A percentile compares a stretch with the other conserved stretches of the same genome.
Conservation (phyloP, 2,113 vertebrate species). For the Eptesicus fuscus region DNA sequence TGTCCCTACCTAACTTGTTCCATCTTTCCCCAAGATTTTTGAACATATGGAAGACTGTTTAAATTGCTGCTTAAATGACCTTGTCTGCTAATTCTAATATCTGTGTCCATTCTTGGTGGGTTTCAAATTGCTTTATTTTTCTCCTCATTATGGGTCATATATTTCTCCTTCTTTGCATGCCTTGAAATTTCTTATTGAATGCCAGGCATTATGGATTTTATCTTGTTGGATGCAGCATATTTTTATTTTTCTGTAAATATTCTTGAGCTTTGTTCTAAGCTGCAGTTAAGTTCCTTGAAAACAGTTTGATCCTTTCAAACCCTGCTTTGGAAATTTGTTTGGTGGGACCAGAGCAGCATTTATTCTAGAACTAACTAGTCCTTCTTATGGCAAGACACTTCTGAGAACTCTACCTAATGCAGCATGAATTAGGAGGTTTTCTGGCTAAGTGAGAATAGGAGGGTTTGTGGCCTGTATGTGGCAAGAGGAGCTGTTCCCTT, state of each 20-base stretch:
- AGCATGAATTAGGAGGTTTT: not conserved
- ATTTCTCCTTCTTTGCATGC: not conserved
- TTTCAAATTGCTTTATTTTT: not conserved
- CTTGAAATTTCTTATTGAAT: not conserved
- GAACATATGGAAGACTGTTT: not conserved
- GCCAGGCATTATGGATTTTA: not conserved
- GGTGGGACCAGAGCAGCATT: not conserved
- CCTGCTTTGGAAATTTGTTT: not conserved
- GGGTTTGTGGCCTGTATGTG: not conserved
- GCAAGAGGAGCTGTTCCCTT: not conserved
- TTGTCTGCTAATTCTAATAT: not conserved
- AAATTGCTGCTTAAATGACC: not conserved
- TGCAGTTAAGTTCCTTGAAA: not conserved
- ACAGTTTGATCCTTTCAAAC: not conserved
- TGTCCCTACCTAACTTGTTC: not conserved
- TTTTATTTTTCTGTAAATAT: not conserved
- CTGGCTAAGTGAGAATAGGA: not conserved
- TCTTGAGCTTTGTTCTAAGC: not conserved
- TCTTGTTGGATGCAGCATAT: not conserved
- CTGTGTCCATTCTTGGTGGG: not conserved
- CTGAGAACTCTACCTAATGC: not conserved
- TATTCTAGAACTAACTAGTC: not conserved
- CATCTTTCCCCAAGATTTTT: not conserved
- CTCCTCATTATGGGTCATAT: not conserved
- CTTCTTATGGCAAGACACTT: not conserved